Conservation (phyloP, 2,888 invertebrate species). For the Amblyjoppa proteus region DNA sequence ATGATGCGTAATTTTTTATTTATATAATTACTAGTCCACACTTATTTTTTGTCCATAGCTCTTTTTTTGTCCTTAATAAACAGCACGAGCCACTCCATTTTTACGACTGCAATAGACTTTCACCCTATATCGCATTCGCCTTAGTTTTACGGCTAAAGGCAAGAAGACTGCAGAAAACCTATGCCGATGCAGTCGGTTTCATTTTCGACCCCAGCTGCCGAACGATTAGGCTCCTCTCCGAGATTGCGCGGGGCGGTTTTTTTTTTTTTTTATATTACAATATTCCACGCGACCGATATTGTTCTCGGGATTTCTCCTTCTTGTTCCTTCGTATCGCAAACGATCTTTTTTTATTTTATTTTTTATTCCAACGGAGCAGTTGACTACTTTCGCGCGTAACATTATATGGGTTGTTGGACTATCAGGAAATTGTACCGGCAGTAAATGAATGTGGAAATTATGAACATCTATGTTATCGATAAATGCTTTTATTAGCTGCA, state of each 20-base stretch:
- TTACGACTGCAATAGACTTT: too few species aligned
- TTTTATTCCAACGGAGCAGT: slow-evolving; percentile 37
- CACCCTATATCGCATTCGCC: too few species aligned
- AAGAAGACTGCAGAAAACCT: too few species aligned
- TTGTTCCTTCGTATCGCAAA: slow-evolving; percentile 17
- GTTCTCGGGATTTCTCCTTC: slow-evolving; percentile 3
- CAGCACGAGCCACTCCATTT: too few species aligned
- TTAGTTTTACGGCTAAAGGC: too few species aligned
- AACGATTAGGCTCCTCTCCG: slow-evolving; percentile 30
- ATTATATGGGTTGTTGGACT: slow-evolving; percentile 39
- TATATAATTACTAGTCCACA: too few species aligned
- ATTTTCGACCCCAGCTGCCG: slow-evolving; percentile 11
- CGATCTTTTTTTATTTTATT: slow-evolving; percentile 10
- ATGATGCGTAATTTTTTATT: too few species aligned
- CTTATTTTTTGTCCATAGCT: too few species aligned
- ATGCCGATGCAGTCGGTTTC: too few species aligned
- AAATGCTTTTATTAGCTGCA: not conserved
- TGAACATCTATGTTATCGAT: not conserved
- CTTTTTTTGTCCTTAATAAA: too few species aligned
- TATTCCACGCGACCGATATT: slow-evolving; percentile 26
- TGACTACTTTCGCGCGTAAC: slow-evolving; percentile 30
- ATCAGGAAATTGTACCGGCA: slow-evolving; percentile 32
- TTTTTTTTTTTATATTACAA: slow-evolving; percentile 23
- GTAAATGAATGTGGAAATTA: slow-evolving; percentile 12
- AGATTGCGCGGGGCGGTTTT: slow-evolving; percentile 25